A percentile compares a stretch with the other conserved stretches of the same genome.
Conservation (phyloP, 2,888 invertebrate species). For the Mantis religiosa region DNA sequence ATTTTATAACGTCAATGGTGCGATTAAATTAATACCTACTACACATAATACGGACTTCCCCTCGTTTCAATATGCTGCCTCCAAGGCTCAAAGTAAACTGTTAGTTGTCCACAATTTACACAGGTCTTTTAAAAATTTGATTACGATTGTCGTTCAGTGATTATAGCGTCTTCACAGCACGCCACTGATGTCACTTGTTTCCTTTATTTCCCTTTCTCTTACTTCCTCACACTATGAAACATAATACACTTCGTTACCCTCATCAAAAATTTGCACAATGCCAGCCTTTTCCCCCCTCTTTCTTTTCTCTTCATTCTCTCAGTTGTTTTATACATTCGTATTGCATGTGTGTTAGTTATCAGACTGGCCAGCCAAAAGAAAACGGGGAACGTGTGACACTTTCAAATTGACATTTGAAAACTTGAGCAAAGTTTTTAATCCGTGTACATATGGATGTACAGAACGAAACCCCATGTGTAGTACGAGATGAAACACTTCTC, state of each 20-base stretch:
- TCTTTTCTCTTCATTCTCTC: not conserved
- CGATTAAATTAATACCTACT: too few relatives aligned
- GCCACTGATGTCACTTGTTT: not conserved
- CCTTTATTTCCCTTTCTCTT: not conserved
- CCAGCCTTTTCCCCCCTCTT: not conserved
- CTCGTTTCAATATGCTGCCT: too few relatives aligned
- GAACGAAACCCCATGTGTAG: not conserved
- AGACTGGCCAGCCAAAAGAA: not conserved
- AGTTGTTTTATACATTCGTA: not conserved
- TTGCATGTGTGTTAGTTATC: not conserved
- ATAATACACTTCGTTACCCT: constrained; percentile 31
- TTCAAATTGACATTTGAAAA: not conserved
- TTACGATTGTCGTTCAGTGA: not conserved
- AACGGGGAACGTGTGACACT: not conserved
- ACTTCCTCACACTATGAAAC: constrained; percentile 19
- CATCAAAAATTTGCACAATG: constrained; percentile 31
- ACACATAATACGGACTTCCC: too few relatives aligned
- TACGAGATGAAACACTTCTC: not conserved
- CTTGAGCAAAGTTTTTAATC: not conserved
- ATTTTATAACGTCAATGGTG: too few relatives aligned
- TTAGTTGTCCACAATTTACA: too few relatives aligned
- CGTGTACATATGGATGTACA: not conserved
- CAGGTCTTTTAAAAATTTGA: too few relatives aligned
- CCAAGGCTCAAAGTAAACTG: too few relatives aligned
- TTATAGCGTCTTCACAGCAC: not conserved